Evolutionary conservation across 2,113 vertebrate species (phyloP).

Genomic region (Sander lucioperca): DNA sequence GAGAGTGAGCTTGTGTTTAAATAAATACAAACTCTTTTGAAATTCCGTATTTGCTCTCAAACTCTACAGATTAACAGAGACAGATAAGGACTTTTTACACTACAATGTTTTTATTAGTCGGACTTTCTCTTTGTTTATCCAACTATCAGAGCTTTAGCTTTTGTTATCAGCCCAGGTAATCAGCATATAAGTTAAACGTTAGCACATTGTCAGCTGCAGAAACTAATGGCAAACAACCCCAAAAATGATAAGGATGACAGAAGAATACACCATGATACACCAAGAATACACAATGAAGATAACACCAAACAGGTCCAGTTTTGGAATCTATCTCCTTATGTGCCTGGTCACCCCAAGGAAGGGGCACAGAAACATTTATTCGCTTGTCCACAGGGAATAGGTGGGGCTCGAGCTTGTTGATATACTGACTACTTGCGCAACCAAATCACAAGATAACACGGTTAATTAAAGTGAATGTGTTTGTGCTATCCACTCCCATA

Average conservation of each 20-base stretch:
- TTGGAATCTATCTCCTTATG: not conserved
- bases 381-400: not conserved
- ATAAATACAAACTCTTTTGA: not conserved
- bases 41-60: not conserved
- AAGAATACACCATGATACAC: no score
- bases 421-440: not conserved
- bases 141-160: not conserved
- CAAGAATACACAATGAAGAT: no score
- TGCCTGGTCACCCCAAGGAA: not conserved
- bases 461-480: not conserved
- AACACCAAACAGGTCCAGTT: not conserved
- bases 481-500: not conserved
- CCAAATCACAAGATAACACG: not conserved
- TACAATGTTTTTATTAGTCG: not conserved
- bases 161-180: not conserved
- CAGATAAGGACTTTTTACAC: not conserved
- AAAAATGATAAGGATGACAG: no score
- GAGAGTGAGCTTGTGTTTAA: conserved; percentile 2
- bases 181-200: not conserved
- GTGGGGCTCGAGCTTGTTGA: not conserved
- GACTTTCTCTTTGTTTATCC: not conserved
- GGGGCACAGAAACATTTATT: not conserved
- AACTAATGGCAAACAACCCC: not conserved
- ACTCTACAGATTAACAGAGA: not conserved
- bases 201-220: not conserved